phyloP scores from a whole-genome alignment of 2,888 invertebrate genomes.

The Portevinia maculata region DNA sequence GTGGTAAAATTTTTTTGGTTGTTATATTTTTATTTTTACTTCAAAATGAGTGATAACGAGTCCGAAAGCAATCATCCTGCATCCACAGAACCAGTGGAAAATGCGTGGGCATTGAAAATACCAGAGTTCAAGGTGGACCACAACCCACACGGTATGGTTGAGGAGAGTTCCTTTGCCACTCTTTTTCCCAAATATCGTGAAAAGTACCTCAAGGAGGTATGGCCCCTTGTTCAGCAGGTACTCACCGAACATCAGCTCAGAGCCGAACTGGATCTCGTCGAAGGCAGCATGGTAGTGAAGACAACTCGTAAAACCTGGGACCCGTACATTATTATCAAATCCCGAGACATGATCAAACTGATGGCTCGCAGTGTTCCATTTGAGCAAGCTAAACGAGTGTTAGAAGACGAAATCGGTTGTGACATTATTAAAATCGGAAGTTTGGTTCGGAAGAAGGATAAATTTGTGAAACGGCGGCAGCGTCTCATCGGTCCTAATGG shows the following conservation, averaged over 20 bases:
- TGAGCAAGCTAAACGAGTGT: slow-evolving; percentile 94
- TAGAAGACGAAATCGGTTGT: slow-evolving; percentile 95
- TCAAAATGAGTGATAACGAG: slow-evolving; percentile 79
- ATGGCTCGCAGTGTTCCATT: slow-evolving; percentile 97
- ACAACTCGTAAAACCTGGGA: slow-evolving; percentile 99
- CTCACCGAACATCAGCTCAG: slow-evolving; percentile 90
- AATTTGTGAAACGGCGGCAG: slow-evolving; percentile 97
- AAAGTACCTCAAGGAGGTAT: slow-evolving; percentile 96
- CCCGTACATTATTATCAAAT: slow-evolving; percentile 98
- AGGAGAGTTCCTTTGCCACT: slow-evolving; percentile 98
- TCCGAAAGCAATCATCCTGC: slow-evolving; percentile 75
- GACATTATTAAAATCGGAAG: slow-evolving; percentile 98
- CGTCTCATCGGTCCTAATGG: slow-evolving; percentile 98
- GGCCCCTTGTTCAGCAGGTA: slow-evolving; percentile 96
- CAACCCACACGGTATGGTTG: slow-evolving; percentile 91
- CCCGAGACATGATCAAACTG: slow-evolving; percentile 97
- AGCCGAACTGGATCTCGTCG: slow-evolving; percentile 95
- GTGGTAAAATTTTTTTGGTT: slow-evolving; percentile 35
- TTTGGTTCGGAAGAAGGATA: slow-evolving; percentile 94
- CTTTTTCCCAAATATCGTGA: slow-evolving; percentile 99
- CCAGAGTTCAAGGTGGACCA: slow-evolving; percentile 94
- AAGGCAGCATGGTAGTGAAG: slow-evolving; percentile 96
- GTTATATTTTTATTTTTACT: neutral
- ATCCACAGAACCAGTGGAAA: slow-evolving; percentile 86
- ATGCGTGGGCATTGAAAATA: slow-evolving; percentile 94